Percentiles rank a stretch among this genome's conserved stretches.
Conservation (phyloP, 2,888 invertebrate genomes). For the Patella depressa region DNA sequence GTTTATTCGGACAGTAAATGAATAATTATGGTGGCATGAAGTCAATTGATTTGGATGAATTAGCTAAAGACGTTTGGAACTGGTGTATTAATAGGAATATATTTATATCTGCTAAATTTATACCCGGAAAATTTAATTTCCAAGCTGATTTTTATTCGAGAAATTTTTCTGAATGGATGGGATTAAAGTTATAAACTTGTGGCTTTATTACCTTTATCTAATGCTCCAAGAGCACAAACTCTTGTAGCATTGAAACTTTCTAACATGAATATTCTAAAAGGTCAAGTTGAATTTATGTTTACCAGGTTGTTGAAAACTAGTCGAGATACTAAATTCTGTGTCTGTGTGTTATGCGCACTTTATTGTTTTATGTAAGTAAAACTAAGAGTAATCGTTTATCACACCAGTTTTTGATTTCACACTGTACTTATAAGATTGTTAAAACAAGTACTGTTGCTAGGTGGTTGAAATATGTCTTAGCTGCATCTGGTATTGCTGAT, state of each 20-base stretch:
- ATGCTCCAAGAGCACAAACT: no score
- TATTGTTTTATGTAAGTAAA: background rate
- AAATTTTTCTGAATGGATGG: background rate
- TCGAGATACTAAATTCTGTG: no score
- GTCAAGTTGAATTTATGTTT: no score
- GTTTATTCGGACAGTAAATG: no score
- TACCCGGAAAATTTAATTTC: background rate
- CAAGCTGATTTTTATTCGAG: background rate
- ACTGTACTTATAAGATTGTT: background rate
- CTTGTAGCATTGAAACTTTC: no score
- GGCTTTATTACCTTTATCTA: no score
- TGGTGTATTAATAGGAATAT: background rate
- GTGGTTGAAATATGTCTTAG: constrained; percentile 9
- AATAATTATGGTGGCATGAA: background rate
- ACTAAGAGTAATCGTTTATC: background rate
- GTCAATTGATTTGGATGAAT: background rate
- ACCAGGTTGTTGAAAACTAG: background rate
- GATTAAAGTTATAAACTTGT: no score
- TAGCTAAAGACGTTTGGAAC: background rate
- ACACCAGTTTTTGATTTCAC: background rate
- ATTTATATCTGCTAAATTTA: background rate
- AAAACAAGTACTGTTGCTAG: background rate
- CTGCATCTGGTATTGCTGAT: constrained; percentile 18
- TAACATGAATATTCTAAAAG: no score
- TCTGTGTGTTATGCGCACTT: no score